phyloP scores from a whole-genome alignment of 2,113 vertebrate genomes.

The Pagrus major region DNA sequence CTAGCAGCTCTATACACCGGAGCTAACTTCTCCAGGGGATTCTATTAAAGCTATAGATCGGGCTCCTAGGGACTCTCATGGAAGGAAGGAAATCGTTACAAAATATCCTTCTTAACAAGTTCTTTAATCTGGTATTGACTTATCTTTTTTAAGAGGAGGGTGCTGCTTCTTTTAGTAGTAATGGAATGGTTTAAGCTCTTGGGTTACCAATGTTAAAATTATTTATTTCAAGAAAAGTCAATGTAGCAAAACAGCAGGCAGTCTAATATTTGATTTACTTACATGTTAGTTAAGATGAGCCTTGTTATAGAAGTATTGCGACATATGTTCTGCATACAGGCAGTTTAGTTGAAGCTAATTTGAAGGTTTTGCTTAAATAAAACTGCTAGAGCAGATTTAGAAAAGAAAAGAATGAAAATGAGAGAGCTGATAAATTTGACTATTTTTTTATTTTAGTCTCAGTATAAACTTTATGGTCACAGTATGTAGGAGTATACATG shows the following conservation, averaged over 20 bases:
- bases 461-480: too few relatives aligned
- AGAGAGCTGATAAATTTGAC: background rate
- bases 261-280: background rate
- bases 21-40: constrained; percentile 8
- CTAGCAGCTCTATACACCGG: constrained; percentile 49
- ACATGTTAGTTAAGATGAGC: background rate
- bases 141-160: background rate
- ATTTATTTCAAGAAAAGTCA: background rate
- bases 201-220: background rate
- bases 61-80: background rate
- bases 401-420: too few relatives aligned
- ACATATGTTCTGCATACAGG: background rate
- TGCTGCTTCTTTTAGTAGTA: background rate
- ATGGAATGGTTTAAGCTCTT: background rate
- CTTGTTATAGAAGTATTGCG: background rate
- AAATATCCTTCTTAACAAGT: constrained; percentile 25
- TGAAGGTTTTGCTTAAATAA: background rate
- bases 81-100: background rate
- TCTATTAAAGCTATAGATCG: constrained; percentile 22
- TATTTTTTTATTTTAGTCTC: too few relatives aligned
- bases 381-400: background rate
- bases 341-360: background rate
- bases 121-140: constrained; percentile 33
- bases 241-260: background rate
- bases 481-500: too few relatives aligned